phyloP scores from a whole-genome alignment of 1,140 invertebrate genomes.

The Lucilia sericata region DNA sequence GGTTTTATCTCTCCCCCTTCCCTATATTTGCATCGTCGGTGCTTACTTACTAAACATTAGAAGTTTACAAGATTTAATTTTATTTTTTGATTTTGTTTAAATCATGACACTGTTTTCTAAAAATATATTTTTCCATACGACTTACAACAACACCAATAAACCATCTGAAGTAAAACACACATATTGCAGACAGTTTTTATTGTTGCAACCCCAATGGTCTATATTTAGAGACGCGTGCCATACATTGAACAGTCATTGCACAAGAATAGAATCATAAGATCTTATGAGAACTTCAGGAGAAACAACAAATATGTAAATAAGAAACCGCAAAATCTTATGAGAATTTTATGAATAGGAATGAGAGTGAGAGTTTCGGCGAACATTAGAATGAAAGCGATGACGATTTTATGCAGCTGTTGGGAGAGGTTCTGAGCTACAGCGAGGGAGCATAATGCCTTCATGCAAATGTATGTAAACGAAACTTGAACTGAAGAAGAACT shows the following conservation, averaged over 20 bases:
- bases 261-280: neutral
- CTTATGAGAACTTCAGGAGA: neutral
- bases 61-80: neutral
- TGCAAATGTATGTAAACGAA: no score
- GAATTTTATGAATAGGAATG: neutral
- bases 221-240: conserved; percentile 37
- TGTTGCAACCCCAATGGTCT: conserved; percentile 30
- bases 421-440: no score
- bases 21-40: neutral
- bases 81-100: neutral
- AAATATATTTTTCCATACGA: conserved; percentile 40
- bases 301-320: neutral
- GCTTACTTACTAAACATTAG: neutral
- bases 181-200: conserved; percentile 30
- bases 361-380: no score
- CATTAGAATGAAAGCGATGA: no score
- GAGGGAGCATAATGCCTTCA: no score
- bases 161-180: neutral
- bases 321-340: neutral
- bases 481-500: no score
- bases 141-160: neutral
- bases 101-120: conserved; percentile 44
- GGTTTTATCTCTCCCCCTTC: neutral
- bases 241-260: neutral
- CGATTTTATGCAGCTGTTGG: no score